Conservation (phyloP, 2,797 vertebrate genomes). For the Echeneis naucrates region DNA sequence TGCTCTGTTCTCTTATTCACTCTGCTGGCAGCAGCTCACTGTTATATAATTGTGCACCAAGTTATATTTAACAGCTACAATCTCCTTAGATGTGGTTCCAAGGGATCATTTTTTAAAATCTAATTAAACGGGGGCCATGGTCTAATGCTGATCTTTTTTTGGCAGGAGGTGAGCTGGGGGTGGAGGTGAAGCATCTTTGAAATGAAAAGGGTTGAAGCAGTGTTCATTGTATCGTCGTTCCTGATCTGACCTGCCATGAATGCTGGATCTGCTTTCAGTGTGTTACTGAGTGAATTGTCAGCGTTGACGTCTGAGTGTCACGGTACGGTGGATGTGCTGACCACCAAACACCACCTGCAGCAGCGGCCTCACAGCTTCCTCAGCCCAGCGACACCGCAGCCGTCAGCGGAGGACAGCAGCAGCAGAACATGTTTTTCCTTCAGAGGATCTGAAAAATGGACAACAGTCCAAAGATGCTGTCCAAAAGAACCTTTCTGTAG, state of each 20-base stretch:
- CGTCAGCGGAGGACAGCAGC: slow-evolving; percentile 35
- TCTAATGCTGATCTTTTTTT: slow-evolving; percentile 56
- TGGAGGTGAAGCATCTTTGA: slow-evolving; percentile 65
- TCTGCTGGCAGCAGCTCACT: slow-evolving; percentile 57
- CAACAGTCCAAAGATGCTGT: slow-evolving; percentile 56
- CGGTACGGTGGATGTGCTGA: slow-evolving; percentile 20
- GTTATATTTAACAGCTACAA: slow-evolving; percentile 73
- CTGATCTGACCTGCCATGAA: neutral
- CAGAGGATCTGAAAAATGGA: slow-evolving; percentile 39
- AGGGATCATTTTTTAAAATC: slow-evolving; percentile 72
- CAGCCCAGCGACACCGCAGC: slow-evolving; percentile 41
- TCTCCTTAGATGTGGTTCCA: slow-evolving; percentile 73
- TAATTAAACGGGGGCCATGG: slow-evolving; percentile 65
- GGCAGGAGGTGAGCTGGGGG: slow-evolving; percentile 59
- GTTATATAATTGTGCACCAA: slow-evolving; percentile 67
- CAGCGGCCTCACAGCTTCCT: slow-evolving; percentile 41
- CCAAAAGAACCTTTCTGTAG: slow-evolving; percentile 39
- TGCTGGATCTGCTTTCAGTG: slow-evolving; percentile 10
- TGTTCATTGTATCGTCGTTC: slow-evolving; percentile 6
- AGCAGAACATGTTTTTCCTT: slow-evolving; percentile 74
- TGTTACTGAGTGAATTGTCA: neutral
- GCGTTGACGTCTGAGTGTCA: slow-evolving; percentile 30
- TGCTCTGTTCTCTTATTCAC: slow-evolving; percentile 35
- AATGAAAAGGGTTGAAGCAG: slow-evolving; percentile 38
- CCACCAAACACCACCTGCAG: slow-evolving; percentile 36